Conservation (phyloP, 2,888 invertebrate genomes). For the Ischnura elegans region DNA sequence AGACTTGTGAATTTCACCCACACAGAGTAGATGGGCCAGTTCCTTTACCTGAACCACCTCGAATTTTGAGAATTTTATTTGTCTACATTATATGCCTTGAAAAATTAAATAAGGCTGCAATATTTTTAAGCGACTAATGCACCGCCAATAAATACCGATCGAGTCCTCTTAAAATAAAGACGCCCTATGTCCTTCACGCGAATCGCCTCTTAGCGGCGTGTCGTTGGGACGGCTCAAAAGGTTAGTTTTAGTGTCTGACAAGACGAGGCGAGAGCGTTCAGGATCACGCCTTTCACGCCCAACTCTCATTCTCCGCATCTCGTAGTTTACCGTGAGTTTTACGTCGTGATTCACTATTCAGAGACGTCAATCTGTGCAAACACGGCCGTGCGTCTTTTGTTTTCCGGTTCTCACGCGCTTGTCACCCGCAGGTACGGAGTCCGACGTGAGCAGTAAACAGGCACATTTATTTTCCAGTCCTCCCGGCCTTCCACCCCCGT, state of each 20-base stretch:
- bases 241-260: not conserved
- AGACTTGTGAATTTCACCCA: too few relatives aligned
- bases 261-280: not conserved
- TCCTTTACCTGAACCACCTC: too few relatives aligned
- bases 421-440: slow-evolving; percentile 41
- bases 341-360: slow-evolving; percentile 38
- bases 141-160: too few relatives aligned
- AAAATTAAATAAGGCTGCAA: too few relatives aligned
- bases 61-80: too few relatives aligned
- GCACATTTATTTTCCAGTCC: not conserved
- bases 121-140: too few relatives aligned
- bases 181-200: not conserved
- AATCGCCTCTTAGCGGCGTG: not conserved
- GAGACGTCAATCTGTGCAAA: not conserved
- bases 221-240: not conserved
- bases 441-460: not conserved
- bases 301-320: not conserved
- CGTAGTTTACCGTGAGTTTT: not conserved
- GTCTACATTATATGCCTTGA: too few relatives aligned
- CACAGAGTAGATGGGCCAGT: too few relatives aligned
- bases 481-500: not conserved
- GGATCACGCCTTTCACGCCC: not conserved
- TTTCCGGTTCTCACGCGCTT: slow-evolving; percentile 37
- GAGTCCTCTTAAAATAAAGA: too few relatives aligned
- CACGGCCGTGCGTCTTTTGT: slow-evolving; percentile 1